Evolutionary conservation across 2,888 invertebrate genomes (phyloP).

Genomic region (Mamestra brassicae): DNA sequence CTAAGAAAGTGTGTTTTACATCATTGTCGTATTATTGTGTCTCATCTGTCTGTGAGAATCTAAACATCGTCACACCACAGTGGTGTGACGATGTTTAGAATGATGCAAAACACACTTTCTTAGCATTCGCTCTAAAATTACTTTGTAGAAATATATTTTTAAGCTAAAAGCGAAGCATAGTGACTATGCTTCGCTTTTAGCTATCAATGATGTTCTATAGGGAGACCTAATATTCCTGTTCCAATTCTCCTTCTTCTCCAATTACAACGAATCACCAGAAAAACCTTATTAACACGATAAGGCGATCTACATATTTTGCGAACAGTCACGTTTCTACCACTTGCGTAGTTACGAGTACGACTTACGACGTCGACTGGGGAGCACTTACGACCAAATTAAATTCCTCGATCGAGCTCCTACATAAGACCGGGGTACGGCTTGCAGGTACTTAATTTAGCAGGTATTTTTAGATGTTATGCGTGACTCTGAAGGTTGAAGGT

Average conservation of each 20-base stretch:
- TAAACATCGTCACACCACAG: too few relatives aligned
- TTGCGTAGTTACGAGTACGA: slow-evolving; percentile 23
- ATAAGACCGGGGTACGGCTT: slow-evolving; percentile 32
- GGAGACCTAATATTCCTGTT: neutral
- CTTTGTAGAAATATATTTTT: too few relatives aligned
- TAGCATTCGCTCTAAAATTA: neutral
- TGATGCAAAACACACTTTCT: neutral
- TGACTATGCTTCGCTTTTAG: neutral
- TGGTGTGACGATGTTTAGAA: too few relatives aligned
- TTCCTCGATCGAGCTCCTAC: slow-evolving; percentile 42
- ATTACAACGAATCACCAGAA: slow-evolving; percentile 1
- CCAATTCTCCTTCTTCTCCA: neutral
- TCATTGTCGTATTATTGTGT: neutral
- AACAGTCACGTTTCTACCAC: slow-evolving; percentile 27
- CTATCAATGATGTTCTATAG: neutral
- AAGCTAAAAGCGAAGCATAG: too few relatives aligned
- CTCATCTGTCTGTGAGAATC: too few relatives aligned
- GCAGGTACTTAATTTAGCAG: slow-evolving; percentile 27
- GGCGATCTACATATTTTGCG: neutral
- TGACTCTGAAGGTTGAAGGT: slow-evolving; percentile 2
- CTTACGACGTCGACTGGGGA: slow-evolving; percentile 20
- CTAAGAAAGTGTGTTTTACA: neutral
- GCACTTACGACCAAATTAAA: slow-evolving; percentile 54
- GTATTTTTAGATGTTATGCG: slow-evolving; percentile 36
- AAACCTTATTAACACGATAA: neutral